Percentiles rank a stretch among this genome's conserved stretches.
These are phyloP conservation scores for Meloidogyne floridensis DNA, from an alignment of 1,140 invertebrate species.

Conservation along the genomic window DNA sequence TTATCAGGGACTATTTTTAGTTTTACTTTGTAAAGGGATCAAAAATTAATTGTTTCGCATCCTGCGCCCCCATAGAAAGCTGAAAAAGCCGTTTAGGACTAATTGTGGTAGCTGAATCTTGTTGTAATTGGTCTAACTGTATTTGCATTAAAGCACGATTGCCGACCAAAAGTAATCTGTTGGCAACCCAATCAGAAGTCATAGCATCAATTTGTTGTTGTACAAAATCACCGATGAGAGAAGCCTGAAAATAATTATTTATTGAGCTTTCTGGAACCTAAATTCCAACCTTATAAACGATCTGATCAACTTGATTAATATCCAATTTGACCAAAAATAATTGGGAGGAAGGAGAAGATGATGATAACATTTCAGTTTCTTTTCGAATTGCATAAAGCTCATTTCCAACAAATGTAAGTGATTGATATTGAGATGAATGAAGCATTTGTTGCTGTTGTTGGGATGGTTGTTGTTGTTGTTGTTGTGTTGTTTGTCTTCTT, in stretches of 20 bases:
- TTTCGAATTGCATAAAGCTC: conserved; percentile 63
- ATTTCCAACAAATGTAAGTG: conserved; percentile 60
- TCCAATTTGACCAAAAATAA: conserved; percentile 59
- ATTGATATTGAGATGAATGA: conserved; percentile 54
- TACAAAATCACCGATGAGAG: conserved; percentile 56
- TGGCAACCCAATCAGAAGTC: conserved; percentile 63
- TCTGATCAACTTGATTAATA: conserved; percentile 59
- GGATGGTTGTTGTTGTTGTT: conserved; percentile 34
- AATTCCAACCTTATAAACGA: conserved; percentile 55
- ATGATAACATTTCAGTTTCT: conserved; percentile 38
- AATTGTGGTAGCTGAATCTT: conserved; percentile 47
- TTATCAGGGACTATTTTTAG: too few relatives aligned
- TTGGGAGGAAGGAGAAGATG: conserved; percentile 43
- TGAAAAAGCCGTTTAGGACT: conserved; percentile 52
- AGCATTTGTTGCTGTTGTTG: background rate
- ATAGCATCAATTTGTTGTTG: conserved; percentile 59
- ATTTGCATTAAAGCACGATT: conserved; percentile 59
- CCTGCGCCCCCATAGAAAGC: conserved; percentile 62
- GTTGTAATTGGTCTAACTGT: conserved; percentile 51
- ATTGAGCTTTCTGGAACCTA: too few relatives aligned
- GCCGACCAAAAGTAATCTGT: conserved; percentile 57
- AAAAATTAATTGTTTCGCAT: conserved; percentile 62
- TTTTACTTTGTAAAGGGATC: conserved; percentile 64
- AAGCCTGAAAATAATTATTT: conserved; percentile 40
- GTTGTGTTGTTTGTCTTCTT: conserved; percentile 23